Conservation (phyloP, 2,888 invertebrate genomes). For the Cotesia congregata region DNA sequence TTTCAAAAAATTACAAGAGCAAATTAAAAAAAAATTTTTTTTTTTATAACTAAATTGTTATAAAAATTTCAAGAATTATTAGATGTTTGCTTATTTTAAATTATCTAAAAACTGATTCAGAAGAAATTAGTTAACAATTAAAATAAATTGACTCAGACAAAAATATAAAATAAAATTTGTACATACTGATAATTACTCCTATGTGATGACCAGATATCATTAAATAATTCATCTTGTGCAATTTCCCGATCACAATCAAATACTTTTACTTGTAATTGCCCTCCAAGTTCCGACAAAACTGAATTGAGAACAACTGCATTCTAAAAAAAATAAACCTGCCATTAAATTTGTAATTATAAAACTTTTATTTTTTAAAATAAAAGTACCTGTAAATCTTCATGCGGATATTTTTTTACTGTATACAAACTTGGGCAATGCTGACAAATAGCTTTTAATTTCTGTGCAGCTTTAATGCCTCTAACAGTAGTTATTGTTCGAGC, state of each 20-base stretch:
- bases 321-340: constrained; percentile 46
- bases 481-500: constrained; percentile 63
- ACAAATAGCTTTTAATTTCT: constrained; percentile 57
- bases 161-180: constrained; percentile 9
- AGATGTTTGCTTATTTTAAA: too few species aligned
- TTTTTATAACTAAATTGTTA: too few species aligned
- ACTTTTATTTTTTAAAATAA: constrained; percentile 18
- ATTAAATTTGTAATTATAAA: background rate
- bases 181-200: constrained; percentile 64
- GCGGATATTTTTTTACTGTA: constrained; percentile 57
- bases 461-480: constrained; percentile 52
- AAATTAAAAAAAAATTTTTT: too few species aligned
- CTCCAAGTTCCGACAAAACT: constrained; percentile 61
- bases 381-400: constrained; percentile 53
- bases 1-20: too few species aligned
- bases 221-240: constrained; percentile 55
- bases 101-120: too few species aligned
- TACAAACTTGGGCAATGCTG: constrained; percentile 55
- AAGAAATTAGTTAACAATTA: background rate
- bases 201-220: constrained; percentile 61
- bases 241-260: constrained; percentile 62
- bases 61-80: too few species aligned
- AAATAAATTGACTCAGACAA: background rate
- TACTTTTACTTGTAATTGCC: constrained; percentile 57
- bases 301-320: constrained; percentile 54